Evolutionary conservation across 2,888 invertebrate species (phyloP), one percentile per base, ranked within the genome.

Genomic region (Drosophila mimetica): DNA sequence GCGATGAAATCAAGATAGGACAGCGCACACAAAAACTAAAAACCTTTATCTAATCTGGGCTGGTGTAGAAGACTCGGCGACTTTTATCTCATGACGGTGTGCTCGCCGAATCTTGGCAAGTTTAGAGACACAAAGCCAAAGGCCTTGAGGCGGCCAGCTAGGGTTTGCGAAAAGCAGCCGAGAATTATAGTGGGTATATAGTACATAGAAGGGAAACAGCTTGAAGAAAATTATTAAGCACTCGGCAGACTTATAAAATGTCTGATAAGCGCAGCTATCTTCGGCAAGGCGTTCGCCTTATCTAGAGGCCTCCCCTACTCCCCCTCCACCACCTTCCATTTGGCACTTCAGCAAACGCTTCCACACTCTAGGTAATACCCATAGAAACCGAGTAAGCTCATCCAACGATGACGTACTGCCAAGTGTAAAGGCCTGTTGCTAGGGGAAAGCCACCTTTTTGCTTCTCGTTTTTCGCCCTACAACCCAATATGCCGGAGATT

Each of bases 171-270:
- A 59, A 54, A 53, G 16, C 30, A 30, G 18, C 30, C 25, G 16
- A 39, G 41, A 32, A 14, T 9, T 22, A 22, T 11, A 51, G 25
- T 9, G 7, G 30, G 14, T n/a, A n/a, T n/a, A 1, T 11, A 32
- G 25, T 28, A 16, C 14, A 48, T 28, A n/a, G 18, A 50, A 16
- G 34, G 28, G 20, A n/a, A 30, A 61, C 39, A 22, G 39, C 32
- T 48, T 34, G 25, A 44, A 41, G 25, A 60, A 39, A 61, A 54
- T 54, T 61, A 59, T 74, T 77, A 83, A 82, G 84, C 65, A 72
- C 77, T 77, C 58, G 76, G 74, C 81, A 77, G 83, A 82, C 83
- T 83, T 64, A 72, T 76, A 81, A 79, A 81, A 77, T 64, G 63
- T 81, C 54, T 76, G 82, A 82, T 82, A 82, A 80, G 76, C 76